A percentile compares a stretch with the other conserved stretches of the same genome.
phyloP scores from a whole-genome alignment of 2,113 vertebrate species.

The Oenanthe oenanthe region DNA sequence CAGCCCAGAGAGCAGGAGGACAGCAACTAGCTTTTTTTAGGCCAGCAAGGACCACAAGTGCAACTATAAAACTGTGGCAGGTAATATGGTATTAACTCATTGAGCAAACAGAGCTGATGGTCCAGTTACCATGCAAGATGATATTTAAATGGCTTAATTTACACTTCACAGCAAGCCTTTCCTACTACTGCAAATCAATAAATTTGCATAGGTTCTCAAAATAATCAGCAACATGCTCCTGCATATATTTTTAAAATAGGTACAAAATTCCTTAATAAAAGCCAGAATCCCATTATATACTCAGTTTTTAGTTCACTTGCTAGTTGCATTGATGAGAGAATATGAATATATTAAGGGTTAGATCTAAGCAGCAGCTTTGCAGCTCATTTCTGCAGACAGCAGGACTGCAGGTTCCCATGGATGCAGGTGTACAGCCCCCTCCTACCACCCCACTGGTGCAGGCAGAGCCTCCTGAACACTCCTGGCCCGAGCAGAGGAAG shows the following conservation, averaged over 20 bases:
- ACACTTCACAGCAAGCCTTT: slow-evolving; percentile 45
- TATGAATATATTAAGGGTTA: background rate
- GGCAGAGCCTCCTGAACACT: background rate
- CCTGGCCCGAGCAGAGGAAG: background rate
- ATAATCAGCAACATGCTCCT: slow-evolving; percentile 43
- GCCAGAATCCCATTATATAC: background rate
- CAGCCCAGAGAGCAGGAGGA: background rate
- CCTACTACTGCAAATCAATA: slow-evolving; percentile 48
- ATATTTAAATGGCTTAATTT: slow-evolving; percentile 59
- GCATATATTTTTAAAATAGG: slow-evolving; percentile 51
- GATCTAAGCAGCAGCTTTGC: background rate
- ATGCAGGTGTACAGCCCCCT: background rate
- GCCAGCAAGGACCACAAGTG: background rate
- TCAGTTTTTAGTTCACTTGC: background rate
- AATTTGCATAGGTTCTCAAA: slow-evolving; percentile 55
- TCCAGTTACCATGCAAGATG: slow-evolving; percentile 1
- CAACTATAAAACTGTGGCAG: background rate
- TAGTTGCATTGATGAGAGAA: background rate
- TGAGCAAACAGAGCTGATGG: background rate
- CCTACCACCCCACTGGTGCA: background rate
- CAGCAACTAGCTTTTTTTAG: background rate
- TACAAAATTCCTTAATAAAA: slow-evolving; percentile 42
- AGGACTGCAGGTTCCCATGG: background rate
- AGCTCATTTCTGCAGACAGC: background rate
- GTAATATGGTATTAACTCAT: background rate